Evolutionary conservation across 2,113 vertebrate species (phyloP), one percentile per base, ranked within the genome.

Genomic region (Gobio gobio): DNA sequence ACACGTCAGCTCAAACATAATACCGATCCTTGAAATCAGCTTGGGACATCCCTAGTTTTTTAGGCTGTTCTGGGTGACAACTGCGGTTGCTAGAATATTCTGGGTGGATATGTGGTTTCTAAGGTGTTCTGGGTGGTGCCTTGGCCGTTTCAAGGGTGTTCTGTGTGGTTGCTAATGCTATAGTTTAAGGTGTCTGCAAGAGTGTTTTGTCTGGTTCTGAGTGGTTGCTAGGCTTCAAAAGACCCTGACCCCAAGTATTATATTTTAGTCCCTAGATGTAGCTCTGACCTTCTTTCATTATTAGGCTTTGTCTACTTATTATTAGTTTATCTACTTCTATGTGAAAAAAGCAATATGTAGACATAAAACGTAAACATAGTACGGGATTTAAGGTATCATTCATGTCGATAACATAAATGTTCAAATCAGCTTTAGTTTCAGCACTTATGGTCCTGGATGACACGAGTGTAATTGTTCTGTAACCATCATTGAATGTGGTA

Each of bases 401-500:
- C 70, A n/a, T 73, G 12, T 24, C 12, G 0, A 56, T 56, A 20
- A 20, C 22, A 45, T 45, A 7, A 14, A 47, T 20, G 70, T 73
- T 47, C 43, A 47, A 47, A 73, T 73, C 12, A 47, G 12, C 22
- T 7, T 73, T 73, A 24, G 43, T 47, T 73, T 70, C 64, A 40
- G 66, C 8, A 1, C 70, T 73, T 16, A 8, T 29, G 45, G 45
- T 47, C 24, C 24, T 29, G 14, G 13, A 63, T 24, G 20, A 59
- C 33, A 61, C 5, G 0, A 63, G 22, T 43, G 22, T 61, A 64
- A 64, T 45, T 81, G 77, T 59, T 61, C 36, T 61, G 6, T 74
- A 43, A n/a, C 47, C 54, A 58, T 82, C 47, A 72, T 10, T 77
- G n/a, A 22, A 80, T 63, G 22, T 49, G 82, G 61, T 56, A 49